Conservation (phyloP, 2,113 vertebrate species). For the Melanotaenia duboulayi region DNA sequence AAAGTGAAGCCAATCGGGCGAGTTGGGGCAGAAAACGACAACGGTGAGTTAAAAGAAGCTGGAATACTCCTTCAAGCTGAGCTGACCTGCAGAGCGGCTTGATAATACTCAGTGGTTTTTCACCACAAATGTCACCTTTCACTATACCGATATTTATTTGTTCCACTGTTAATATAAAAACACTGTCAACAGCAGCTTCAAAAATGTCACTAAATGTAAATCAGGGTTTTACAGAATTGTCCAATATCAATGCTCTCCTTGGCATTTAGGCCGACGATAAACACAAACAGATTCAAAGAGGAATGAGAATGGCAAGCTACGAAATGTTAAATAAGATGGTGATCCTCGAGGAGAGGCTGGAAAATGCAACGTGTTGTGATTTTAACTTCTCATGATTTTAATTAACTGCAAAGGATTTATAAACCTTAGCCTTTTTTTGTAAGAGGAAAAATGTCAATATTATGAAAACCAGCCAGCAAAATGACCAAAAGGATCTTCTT, state of each 20-base stretch:
- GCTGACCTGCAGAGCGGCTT: background rate
- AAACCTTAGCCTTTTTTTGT: constrained; percentile 1
- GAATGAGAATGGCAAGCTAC: constrained; percentile 5
- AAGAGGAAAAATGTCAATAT: no score
- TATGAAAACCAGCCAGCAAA: no score
- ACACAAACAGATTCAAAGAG: constrained; percentile 14
- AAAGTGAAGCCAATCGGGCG: constrained; percentile 14
- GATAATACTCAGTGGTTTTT: constrained; percentile 31
- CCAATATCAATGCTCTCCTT: constrained; percentile 11
- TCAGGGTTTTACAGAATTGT: constrained; percentile 15
- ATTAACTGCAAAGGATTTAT: constrained; percentile 10
- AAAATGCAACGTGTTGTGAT: background rate
- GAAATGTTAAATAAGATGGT: constrained; percentile 17
- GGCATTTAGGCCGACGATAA: constrained; percentile 27
- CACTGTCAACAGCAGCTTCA: constrained; percentile 34
- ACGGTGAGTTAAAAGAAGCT: constrained; percentile 6
- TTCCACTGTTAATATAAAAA: constrained; percentile 31
- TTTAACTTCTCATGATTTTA: constrained; percentile 6
- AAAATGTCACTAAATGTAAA: constrained; percentile 45
- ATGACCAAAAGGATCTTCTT: no score
- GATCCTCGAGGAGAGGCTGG: constrained; percentile 9
- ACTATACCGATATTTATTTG: constrained; percentile 28
- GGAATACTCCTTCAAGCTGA: constrained; percentile 10
- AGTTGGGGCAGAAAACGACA: constrained; percentile 14
- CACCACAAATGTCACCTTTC: constrained; percentile 44